phyloP scores from a whole-genome alignment of 2,888 invertebrate genomes.

The Athripsodes cinereus region DNA sequence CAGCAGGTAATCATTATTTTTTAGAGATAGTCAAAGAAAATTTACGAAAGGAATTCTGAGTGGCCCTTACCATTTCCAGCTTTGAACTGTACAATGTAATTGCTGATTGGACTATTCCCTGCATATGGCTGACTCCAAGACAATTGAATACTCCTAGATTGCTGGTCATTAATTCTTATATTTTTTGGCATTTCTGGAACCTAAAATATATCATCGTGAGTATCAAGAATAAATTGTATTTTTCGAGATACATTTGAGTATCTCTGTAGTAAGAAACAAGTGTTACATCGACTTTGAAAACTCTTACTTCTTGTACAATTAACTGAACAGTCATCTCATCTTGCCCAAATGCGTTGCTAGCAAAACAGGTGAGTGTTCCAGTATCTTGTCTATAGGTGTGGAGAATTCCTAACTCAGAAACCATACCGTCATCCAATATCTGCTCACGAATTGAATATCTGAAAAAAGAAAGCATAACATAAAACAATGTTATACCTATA shows the following conservation, averaged over 20 bases:
- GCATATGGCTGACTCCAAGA: constrained; percentile 88
- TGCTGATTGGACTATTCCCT: constrained; percentile 82
- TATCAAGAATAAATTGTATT: not conserved
- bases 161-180: constrained; percentile 76
- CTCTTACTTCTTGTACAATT: constrained; percentile 77
- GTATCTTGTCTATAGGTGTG: constrained; percentile 85
- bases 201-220: too few species aligned
- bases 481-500: too few species aligned
- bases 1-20: too few species aligned
- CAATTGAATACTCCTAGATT: constrained; percentile 76
- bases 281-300: too few species aligned
- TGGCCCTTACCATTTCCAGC: constrained; percentile 71
- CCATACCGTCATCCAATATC: constrained; percentile 71
- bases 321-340: constrained; percentile 88
- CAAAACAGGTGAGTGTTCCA: constrained; percentile 80
- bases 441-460: constrained; percentile 73
- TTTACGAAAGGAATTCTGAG: too few species aligned
- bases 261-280: not conserved
- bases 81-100: constrained; percentile 86
- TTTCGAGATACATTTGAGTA: not conserved
- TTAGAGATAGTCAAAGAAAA: too few species aligned
- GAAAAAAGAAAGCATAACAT: constrained; percentile 10
- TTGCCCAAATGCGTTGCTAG: constrained; percentile 83
- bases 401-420: constrained; percentile 78
- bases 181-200: constrained; percentile 86